Percentiles rank a stretch among this genome's conserved stretches.
Conservation (phyloP, 1,140 invertebrate genomes). For the Papilio dardanus region DNA sequence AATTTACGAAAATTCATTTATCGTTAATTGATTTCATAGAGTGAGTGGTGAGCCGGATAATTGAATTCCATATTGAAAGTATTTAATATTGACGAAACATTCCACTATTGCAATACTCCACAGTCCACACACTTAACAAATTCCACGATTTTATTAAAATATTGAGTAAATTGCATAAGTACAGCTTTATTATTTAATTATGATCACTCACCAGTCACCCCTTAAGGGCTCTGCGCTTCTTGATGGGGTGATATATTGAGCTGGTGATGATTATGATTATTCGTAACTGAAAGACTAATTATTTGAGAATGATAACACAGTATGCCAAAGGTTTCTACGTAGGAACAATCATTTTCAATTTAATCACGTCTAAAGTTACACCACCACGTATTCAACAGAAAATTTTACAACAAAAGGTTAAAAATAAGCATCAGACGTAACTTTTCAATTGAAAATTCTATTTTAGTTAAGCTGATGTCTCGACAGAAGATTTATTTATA, state of each 20-base stretch:
- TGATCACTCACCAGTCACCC: too few species aligned
- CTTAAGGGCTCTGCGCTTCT: too few species aligned
- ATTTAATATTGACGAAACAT: constrained; percentile 9
- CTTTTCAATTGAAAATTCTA: neutral
- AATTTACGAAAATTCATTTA: neutral
- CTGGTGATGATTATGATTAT: too few species aligned
- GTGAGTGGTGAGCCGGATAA: constrained; percentile 6
- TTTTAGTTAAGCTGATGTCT: neutral
- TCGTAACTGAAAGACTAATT: too few species aligned
- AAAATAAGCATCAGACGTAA: neutral
- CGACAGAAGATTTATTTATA: neutral
- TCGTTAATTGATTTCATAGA: constrained; percentile 15
- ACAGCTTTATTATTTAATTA: too few species aligned
- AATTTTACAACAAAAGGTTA: neutral
- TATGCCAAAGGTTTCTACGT: too few species aligned
- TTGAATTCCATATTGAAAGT: neutral
- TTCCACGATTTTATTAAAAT: neutral
- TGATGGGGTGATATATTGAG: too few species aligned
- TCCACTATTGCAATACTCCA: neutral
- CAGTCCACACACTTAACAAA: neutral
- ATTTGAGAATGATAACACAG: too few species aligned
- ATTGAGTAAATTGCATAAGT: too few species aligned
- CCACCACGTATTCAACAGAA: neutral
- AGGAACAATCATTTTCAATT: too few species aligned
- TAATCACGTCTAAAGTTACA: too few species aligned